Conservation (phyloP, 1,140 invertebrate genomes). For the Trissolcus basalis region DNA sequence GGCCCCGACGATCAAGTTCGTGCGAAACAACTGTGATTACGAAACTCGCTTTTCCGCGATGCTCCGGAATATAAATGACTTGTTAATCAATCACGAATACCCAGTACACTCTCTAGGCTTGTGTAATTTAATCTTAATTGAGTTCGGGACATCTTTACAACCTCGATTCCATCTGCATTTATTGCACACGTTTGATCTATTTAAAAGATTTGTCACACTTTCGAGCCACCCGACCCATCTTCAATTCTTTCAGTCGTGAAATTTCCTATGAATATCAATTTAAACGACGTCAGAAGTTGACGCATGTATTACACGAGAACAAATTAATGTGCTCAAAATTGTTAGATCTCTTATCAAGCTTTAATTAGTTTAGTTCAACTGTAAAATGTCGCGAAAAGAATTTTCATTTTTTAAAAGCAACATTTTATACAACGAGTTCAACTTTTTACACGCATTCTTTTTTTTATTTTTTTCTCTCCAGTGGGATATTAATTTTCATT, state of each 20-base stretch:
- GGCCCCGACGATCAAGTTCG: constrained; percentile 24
- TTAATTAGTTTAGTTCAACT: no score
- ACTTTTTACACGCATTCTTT: no score
- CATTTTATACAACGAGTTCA: no score
- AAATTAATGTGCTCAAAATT: no score
- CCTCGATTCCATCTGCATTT: constrained; percentile 5
- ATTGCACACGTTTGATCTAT: constrained; percentile 3
- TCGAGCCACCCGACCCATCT: neutral
- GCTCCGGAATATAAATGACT: constrained; percentile 42
- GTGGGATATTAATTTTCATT: no score
- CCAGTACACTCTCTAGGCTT: neutral
- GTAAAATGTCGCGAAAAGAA: no score
- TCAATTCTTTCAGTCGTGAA: constrained; percentile 5
- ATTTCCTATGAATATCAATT: constrained; percentile 21
- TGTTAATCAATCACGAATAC: constrained; percentile 33
- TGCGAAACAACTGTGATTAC: constrained; percentile 23
- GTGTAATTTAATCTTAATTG: constrained; percentile 46
- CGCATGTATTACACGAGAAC: no score
- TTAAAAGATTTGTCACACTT: constrained; percentile 14
- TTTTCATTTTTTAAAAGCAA: no score
- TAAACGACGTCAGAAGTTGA: neutral
- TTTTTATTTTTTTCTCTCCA: no score
- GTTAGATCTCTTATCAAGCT: no score
- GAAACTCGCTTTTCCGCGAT: constrained; percentile 26
- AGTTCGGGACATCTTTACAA: constrained; percentile 14